Evolutionary conservation across 2,797 vertebrate genomes (phyloP).

Genomic region (Hypotaenidia okinawae): DNA sequence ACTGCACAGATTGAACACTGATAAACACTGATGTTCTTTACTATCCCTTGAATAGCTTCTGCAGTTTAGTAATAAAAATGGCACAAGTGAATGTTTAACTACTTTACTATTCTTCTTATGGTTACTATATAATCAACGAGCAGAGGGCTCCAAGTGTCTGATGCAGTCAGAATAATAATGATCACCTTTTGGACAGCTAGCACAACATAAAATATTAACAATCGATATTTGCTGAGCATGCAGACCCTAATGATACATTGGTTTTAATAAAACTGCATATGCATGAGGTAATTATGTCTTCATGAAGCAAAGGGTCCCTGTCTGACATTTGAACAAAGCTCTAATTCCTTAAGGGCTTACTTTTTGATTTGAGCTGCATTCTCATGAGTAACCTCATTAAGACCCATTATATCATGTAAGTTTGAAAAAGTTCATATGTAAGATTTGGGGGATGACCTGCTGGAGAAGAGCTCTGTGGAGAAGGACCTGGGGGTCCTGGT

Average conservation of each 20-base stretch:
- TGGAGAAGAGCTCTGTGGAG: too few relatives aligned
- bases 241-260: neutral
- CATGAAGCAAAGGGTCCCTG: neutral
- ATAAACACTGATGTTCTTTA: neutral
- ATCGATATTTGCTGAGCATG: neutral
- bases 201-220: conserved; percentile 43
- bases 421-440: neutral
- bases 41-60: neutral
- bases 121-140: neutral
- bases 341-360: neutral
- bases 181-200: conserved; percentile 28
- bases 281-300: neutral
- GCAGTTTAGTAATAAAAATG: neutral
- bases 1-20: neutral
- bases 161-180: conserved; percentile 4
- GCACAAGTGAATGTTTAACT: neutral
- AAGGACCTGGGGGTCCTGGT: too few relatives aligned
- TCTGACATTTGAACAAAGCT: neutral
- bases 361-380: neutral
- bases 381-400: neutral
- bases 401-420: neutral
- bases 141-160: neutral
- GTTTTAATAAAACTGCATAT: neutral
- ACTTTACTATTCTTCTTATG: neutral
- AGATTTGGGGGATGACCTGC: too few relatives aligned